Evolutionary conservation across 2,888 invertebrate species (phyloP).

Genomic region (Aphidoletes aphidimyza): DNA sequence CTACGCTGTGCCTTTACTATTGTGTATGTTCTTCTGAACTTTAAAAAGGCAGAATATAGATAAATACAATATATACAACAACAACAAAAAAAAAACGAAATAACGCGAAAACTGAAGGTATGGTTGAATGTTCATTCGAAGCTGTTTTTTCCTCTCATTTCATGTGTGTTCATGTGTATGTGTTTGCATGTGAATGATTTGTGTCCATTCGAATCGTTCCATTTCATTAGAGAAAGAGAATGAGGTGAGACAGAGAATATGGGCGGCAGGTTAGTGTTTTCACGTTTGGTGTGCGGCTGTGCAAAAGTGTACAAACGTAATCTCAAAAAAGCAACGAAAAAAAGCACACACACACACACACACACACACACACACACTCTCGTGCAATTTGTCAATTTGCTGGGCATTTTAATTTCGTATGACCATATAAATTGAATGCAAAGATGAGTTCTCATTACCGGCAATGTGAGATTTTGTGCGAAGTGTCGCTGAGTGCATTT

Average conservation of each 20-base stretch:
- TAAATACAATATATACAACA: not conserved
- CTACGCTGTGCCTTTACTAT: not conserved
- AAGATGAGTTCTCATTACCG: not conserved
- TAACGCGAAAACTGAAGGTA: not conserved
- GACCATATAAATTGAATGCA: not conserved
- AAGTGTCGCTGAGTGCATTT: too few species aligned
- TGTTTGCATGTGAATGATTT: slow-evolving; percentile 26
- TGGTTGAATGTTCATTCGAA: not conserved
- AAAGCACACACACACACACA: not conserved
- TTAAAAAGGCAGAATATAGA: not conserved
- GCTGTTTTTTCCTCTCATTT: too few species aligned
- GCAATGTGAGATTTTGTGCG: not conserved
- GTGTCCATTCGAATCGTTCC: slow-evolving; percentile 42
- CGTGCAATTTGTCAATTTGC: slow-evolving; percentile 32
- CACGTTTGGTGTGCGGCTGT: too few species aligned
- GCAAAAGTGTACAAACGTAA: too few species aligned
- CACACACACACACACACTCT: not conserved
- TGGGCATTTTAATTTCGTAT: not conserved
- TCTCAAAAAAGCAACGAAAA: too few species aligned
- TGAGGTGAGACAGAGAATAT: not conserved
- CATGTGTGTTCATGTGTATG: not conserved
- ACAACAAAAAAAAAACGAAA: too few species aligned
- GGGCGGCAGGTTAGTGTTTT: slow-evolving; percentile 6
- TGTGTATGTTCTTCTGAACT: not conserved
- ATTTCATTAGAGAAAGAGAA: not conserved